phyloP scores from a whole-genome alignment of 2,797 vertebrate species.

The Sebastes hopkinsi region DNA sequence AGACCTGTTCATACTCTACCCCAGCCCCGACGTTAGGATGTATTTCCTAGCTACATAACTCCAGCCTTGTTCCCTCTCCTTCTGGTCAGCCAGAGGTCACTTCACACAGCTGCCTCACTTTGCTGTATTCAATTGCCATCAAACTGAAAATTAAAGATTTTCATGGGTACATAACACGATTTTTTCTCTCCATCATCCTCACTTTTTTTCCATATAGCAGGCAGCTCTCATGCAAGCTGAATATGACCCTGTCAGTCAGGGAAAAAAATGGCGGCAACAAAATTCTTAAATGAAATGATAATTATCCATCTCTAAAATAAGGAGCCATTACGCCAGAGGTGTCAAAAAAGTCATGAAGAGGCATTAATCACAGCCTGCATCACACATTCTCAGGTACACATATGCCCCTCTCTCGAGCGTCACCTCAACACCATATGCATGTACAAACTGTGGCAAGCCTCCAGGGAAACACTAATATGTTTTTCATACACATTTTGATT shows the following conservation, averaged over 20 bases:
- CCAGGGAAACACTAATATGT: constrained; percentile 89
- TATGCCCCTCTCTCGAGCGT: constrained; percentile 78
- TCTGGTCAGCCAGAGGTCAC: constrained; percentile 78
- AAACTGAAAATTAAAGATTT: constrained; percentile 65
- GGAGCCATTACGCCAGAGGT: constrained; percentile 85
- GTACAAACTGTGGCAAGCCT: constrained; percentile 85
- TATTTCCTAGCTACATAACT: constrained; percentile 65
- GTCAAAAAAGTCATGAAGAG: constrained; percentile 91
- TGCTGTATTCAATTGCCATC: constrained; percentile 68
- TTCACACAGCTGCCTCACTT: constrained; percentile 52
- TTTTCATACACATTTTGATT: constrained; percentile 96
- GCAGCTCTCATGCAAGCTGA: constrained; percentile 77
- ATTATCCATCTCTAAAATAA: constrained; percentile 88
- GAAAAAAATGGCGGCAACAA: constrained; percentile 77
- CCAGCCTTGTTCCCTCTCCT: constrained; percentile 70
- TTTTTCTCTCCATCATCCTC: constrained; percentile 26
- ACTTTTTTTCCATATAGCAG: constrained; percentile 58
- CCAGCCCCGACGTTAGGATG: constrained; percentile 43
- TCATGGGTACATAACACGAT: constrained; percentile 29
- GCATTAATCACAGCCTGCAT: constrained; percentile 92
- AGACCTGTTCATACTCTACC: constrained; percentile 51
- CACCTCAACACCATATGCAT: constrained; percentile 87
- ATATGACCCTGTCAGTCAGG: constrained; percentile 81
- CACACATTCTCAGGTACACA: constrained; percentile 77
- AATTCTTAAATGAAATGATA: constrained; percentile 91